Conservation (phyloP, 2,113 vertebrate species). For the Piaya cayana region DNA sequence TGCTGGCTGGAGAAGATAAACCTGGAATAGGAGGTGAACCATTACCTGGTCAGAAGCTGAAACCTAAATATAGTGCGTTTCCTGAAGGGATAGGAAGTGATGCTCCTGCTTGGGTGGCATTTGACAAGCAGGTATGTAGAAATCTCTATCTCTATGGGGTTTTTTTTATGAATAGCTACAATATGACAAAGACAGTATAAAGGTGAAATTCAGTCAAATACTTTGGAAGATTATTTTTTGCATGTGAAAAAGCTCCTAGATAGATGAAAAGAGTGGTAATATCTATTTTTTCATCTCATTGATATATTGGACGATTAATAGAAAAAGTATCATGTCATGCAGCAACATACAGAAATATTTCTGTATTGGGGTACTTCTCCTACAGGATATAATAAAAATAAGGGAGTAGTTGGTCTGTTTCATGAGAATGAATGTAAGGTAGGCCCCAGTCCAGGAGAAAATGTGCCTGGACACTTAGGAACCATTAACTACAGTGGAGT, state of each 20-base stretch:
- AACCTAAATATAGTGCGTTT: constrained; percentile 74
- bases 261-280: neutral
- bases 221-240: neutral
- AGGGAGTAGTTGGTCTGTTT: neutral
- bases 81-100: constrained; percentile 68
- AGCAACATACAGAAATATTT: neutral
- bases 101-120: constrained; percentile 85
- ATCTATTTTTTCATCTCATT: neutral
- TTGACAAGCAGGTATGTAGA: constrained; percentile 89
- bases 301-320: neutral
- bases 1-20: constrained; percentile 80
- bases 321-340: neutral
- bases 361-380: neutral
- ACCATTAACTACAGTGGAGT: neutral
- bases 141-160: neutral
- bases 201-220: neutral
- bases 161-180: neutral
- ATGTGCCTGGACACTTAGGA: neutral
- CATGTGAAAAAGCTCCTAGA: neutral
- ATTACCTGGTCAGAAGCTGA: constrained; percentile 77
- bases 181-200: neutral
- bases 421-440: neutral
- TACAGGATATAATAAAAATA: neutral
- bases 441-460: neutral
- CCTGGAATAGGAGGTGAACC: constrained; percentile 85